Base-by-base conservation (phyloP, 1,140 invertebrate species). In the Caenorhabditis briggsae region DNA sequence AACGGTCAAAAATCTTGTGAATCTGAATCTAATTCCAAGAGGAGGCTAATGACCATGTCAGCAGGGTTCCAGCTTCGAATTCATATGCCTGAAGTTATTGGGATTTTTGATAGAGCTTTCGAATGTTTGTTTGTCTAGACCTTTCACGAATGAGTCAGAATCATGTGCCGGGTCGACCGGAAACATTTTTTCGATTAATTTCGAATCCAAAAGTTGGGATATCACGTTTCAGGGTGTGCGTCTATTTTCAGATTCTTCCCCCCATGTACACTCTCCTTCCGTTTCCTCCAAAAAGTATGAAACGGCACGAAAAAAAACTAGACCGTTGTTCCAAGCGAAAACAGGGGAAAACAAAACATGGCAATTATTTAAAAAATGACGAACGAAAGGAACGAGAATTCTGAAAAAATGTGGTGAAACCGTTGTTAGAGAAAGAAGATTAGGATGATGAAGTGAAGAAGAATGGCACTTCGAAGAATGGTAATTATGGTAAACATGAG, bases 1-100 rank as follows among this genome's bases (percentile, higher is more conserved):
- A 61, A 70, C 33, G 64, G 64, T 70, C 64, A 70, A 46, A 70
- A 70, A 70, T 70, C 64, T 70, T 61, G 56, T 33, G 5, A 61
- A 61, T 61, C 7, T 61, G 59, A 61, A 23, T 25, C 20, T 33
- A 20, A 25, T 61, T 12, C 25, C 8, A 14, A 23, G 11, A 23
- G 23, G 33, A 25, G 8, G 25, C n/a, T 61, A 33, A 23, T 58
- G 56, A 58, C n/a, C 56, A n/a, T n/a, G 8, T n/a, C 18, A 11
- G n/a, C 20, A 61, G 9, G 3, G 11, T 11, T 61, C 12, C 25
- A 11, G 23, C 9, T 25, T 25, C 3, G 9, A 61, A 33, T 33
- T 8, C 33, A 33, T 33, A 33, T 33, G 33, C 33, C 33, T 33
- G 33, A 33, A 33, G 33, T 33, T 33, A 2, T 33, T 2, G n/a